phyloP scores from a whole-genome alignment of 2,113 vertebrate genomes.

The Pseudorhombus dupliciocellatus region DNA sequence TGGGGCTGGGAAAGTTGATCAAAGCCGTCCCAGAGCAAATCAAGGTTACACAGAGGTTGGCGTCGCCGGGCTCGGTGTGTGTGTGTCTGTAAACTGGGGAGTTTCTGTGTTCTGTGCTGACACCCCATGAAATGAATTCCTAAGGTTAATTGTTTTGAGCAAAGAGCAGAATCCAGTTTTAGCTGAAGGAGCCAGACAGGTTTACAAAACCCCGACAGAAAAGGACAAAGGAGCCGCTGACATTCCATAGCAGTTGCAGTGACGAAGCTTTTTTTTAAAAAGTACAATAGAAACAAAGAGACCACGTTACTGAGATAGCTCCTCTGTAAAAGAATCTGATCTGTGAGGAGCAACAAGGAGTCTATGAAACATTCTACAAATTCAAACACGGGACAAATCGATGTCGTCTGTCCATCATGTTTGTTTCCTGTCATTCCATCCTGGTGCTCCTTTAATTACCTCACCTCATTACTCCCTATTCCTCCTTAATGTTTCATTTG shows the following conservation, averaged over 20 bases:
- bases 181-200: neutral
- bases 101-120: neutral
- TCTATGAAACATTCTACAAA: too few species aligned
- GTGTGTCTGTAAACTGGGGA: neutral
- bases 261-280: neutral
- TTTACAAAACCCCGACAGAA: neutral
- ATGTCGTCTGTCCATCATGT: neutral
- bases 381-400: neutral
- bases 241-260: neutral
- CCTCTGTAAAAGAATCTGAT: neutral
- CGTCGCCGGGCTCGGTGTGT: slow-evolving; percentile 18
- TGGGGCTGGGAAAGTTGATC: neutral
- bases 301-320: neutral
- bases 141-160: slow-evolving; percentile 15
- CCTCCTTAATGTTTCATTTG: neutral
- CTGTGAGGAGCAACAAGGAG: too few species aligned
- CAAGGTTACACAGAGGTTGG: slow-evolving; percentile 17
- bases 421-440: neutral
- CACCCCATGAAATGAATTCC: neutral
- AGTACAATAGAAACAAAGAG: neutral
- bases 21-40: neutral
- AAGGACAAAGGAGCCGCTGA: neutral
- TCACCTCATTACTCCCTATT: neutral
- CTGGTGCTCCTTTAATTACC: neutral
- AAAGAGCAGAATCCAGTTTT: neutral